Percentiles rank a stretch among this genome's conserved stretches.
Conservation (phyloP, 2,113 vertebrate genomes). For the Peromyscus californicus region DNA sequence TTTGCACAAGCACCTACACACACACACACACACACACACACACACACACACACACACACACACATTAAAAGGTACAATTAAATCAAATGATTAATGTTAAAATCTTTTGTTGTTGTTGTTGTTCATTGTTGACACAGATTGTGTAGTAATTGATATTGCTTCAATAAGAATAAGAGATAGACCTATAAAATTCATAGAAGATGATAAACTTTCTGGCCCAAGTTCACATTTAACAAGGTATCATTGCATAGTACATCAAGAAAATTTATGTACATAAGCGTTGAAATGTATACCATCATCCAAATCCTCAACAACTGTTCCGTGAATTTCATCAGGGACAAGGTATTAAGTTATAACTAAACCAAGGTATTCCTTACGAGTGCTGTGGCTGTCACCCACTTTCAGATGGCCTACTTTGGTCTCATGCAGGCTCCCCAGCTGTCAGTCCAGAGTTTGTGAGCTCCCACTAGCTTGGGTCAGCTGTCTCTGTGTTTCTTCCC, state of each 20-base stretch:
- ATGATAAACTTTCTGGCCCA: neutral
- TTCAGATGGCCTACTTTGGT: too few species aligned
- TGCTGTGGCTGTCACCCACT: too few species aligned
- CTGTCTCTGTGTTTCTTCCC: too few species aligned
- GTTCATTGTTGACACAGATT: neutral
- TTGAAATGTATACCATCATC: neutral
- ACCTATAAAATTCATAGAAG: neutral
- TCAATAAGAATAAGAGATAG: neutral
- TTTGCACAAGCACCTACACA: accelerated
- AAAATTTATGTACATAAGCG: neutral
- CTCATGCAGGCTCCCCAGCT: too few species aligned
- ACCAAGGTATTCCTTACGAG: neutral
- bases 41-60: too few species aligned
- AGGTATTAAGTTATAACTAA: neutral
- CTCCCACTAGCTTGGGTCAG: too few species aligned
- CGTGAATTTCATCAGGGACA: neutral
- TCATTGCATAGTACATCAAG: neutral
- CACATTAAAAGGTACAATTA: neutral
- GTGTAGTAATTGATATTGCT: neutral
- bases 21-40: neutral
- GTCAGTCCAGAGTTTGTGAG: too few species aligned
- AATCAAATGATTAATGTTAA: neutral
- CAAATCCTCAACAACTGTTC: neutral
- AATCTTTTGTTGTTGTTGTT: neutral
- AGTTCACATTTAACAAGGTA: neutral